phyloP scores from a whole-genome alignment of 1,140 invertebrate genomes.

The Camponotus pennsylvanicus region DNA sequence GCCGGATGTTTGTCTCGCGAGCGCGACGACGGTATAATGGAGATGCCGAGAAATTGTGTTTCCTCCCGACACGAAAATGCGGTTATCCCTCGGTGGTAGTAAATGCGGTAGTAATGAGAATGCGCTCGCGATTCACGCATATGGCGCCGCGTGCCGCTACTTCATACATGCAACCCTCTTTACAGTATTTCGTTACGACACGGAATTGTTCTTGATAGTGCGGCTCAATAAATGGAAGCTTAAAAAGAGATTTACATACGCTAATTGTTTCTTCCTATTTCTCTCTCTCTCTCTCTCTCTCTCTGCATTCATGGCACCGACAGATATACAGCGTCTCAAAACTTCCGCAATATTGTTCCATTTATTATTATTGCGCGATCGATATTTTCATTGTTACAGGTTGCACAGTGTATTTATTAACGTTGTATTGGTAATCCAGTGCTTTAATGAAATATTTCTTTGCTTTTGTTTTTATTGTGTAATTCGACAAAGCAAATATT shows the following conservation, averaged over 20 bases:
- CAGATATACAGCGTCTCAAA: neutral
- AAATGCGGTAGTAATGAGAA: conserved; percentile 56
- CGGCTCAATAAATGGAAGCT: conserved; percentile 40
- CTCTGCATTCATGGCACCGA: neutral
- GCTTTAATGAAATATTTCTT: conserved; percentile 14
- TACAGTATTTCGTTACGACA: conserved; percentile 9
- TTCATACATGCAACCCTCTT: conserved; percentile 32
- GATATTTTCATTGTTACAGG: conserved; percentile 3
- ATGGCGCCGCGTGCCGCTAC: neutral
- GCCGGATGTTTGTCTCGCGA: conserved; percentile 38
- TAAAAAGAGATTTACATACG: conserved; percentile 37
- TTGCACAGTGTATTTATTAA: conserved; percentile 10
- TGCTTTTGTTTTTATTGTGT: neutral
- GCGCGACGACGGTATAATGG: conserved; percentile 1
- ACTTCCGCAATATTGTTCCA: neutral
- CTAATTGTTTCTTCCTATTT: too few species aligned
- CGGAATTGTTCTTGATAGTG: conserved; percentile 13
- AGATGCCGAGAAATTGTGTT: conserved; percentile 11
- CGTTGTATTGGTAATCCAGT: neutral
- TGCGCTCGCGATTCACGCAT: conserved; percentile 43
- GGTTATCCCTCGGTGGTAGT: conserved; percentile 37
- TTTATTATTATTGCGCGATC: neutral
- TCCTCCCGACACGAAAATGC: conserved; percentile 47
- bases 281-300: too few species aligned
- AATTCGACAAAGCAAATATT: neutral